Conservation (phyloP, 2,113 vertebrate species). For the Marmota monax region DNA sequence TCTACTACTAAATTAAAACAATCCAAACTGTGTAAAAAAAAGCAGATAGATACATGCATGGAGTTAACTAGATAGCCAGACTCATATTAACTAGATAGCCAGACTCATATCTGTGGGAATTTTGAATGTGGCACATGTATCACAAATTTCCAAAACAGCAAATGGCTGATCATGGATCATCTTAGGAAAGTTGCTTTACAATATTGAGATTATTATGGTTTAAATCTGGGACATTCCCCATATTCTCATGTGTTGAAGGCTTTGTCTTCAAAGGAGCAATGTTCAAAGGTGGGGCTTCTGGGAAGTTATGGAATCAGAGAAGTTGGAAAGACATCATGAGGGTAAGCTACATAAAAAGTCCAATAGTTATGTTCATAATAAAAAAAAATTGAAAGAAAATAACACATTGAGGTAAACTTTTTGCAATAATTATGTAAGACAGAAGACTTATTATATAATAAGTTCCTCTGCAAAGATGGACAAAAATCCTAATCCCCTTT, state of each 20-base stretch:
- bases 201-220: neutral
- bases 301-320: neutral
- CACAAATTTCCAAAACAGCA: neutral
- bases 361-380: neutral
- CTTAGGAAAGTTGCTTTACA: slow-evolving; percentile 13
- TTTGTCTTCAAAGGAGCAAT: no score
- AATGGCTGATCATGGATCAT: neutral
- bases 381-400: neutral
- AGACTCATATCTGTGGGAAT: neutral
- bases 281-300: no score
- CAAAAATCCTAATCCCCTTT: neutral
- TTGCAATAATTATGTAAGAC: slow-evolving; percentile 2
- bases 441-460: neutral
- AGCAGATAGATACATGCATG: neutral
- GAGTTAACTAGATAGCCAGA: neutral
- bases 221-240: no score
- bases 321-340: neutral
- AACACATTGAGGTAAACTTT: neutral
- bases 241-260: no score
- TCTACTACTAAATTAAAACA: neutral
- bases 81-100: no score
- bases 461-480: neutral
- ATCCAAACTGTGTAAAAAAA: neutral
- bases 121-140: neutral
- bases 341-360: neutral